Evolutionary conservation across 2,797 vertebrate species (phyloP).

Genomic region (Epinephelus malabaricus): DNA sequence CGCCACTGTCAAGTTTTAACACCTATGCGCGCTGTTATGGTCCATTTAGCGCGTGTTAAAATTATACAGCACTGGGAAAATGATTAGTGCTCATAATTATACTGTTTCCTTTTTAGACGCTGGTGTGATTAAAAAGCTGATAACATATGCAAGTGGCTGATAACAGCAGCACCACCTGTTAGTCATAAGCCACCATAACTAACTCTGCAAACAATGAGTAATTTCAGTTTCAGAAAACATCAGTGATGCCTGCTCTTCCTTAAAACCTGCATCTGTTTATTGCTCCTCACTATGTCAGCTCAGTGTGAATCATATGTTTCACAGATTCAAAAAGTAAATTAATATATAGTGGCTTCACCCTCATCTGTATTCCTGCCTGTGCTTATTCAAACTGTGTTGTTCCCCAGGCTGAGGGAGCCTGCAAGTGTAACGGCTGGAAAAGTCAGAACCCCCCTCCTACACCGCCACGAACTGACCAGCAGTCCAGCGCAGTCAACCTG

Average conservation of each 20-base stretch:
- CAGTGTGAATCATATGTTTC: neutral
- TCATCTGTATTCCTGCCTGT: neutral
- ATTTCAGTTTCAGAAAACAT: neutral
- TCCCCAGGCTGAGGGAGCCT: slow-evolving; percentile 94
- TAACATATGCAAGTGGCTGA: neutral
- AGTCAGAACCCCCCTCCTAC: slow-evolving; percentile 97
- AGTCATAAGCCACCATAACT: neutral
- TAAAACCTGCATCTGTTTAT: neutral
- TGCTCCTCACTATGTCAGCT: neutral
- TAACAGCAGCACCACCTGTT: neutral
- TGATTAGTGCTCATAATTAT: neutral
- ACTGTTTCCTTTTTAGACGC: neutral
- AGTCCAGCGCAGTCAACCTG: slow-evolving; percentile 89
- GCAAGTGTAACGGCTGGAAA: slow-evolving; percentile 99
- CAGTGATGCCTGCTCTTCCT: neutral
- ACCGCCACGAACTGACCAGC: slow-evolving; percentile 93
- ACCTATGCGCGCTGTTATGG: neutral
- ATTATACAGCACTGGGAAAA: neutral
- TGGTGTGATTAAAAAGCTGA: neutral
- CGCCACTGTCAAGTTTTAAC: neutral
- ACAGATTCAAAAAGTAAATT: neutral
- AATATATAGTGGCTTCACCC: too few relatives aligned
- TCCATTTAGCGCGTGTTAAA: neutral
- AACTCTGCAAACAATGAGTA: neutral
- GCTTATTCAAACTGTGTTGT: slow-evolving; percentile 13